Evolutionary conservation across 2,113 vertebrate species (phyloP).

Genomic region (Lepisosteus oculatus): DNA sequence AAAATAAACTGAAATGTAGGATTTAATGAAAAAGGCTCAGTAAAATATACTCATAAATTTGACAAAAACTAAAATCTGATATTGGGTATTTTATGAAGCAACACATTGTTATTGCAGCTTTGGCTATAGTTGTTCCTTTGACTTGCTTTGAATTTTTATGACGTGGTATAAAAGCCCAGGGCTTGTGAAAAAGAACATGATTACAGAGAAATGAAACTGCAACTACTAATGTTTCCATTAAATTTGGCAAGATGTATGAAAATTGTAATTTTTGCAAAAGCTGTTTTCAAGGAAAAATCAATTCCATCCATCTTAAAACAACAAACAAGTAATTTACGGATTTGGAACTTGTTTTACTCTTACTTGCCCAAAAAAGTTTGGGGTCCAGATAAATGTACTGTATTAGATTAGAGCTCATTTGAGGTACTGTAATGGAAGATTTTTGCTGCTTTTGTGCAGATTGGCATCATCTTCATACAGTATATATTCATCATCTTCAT

Average conservation of each 20-base stretch:
- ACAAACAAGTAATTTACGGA: background rate
- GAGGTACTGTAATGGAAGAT: background rate
- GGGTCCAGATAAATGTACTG: conserved; percentile 4
- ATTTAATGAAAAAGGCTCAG: conserved; percentile 39
- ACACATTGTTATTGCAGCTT: conserved; percentile 40
- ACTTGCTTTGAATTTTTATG: conserved; percentile 29
- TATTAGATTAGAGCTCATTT: background rate
- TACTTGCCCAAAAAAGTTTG: background rate
- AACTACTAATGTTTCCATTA: conserved; percentile 27
- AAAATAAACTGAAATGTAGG: conserved; percentile 43
- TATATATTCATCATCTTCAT: too few species aligned
- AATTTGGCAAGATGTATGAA: conserved; percentile 18
- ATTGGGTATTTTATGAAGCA: conserved; percentile 34
- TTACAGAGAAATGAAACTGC: conserved; percentile 27
- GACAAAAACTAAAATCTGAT: conserved; percentile 40
- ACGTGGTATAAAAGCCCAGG: conserved; percentile 35
- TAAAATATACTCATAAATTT: conserved; percentile 41
- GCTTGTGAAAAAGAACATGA: conserved; percentile 22
- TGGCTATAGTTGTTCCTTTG: conserved; percentile 39
- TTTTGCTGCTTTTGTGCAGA: background rate
- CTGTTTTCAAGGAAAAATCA: too few species aligned
- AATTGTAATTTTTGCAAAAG: background rate
- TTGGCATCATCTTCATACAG: background rate
- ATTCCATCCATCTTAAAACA: too few species aligned
- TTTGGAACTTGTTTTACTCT: background rate